Evolutionary conservation across 2,113 vertebrate genomes (phyloP).

Genomic region (Scolopax mira): DNA sequence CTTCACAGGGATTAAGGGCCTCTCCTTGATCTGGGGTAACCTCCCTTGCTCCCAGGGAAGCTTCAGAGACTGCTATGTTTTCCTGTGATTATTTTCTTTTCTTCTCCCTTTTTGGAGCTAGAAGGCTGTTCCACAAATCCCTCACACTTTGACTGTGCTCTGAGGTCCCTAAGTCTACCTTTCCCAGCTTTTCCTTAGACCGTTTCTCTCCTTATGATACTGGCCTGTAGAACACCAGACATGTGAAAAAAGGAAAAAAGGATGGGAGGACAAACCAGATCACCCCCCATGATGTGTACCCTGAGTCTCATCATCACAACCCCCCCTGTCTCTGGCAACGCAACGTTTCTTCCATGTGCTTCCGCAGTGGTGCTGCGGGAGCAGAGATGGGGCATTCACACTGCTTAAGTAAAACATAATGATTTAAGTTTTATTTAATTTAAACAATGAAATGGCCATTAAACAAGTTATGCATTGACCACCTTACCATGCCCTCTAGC

Average conservation of each 20-base stretch:
- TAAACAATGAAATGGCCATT: conserved; percentile 58
- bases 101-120: not conserved
- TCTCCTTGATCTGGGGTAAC: not conserved
- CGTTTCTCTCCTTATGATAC: not conserved
- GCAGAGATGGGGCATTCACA: not conserved
- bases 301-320: not conserved
- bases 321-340: not conserved
- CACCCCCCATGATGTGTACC: accelerated
- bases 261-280: not conserved
- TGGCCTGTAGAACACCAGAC: not conserved
- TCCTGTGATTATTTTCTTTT: not conserved
- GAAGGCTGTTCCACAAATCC: not conserved
- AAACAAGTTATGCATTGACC: conserved; percentile 60
- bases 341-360: not conserved
- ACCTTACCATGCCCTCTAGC: conserved; percentile 52
- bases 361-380: not conserved
- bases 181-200: not conserved
- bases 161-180: not conserved
- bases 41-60: not conserved
- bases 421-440: conserved; percentile 68
- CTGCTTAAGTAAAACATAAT: conserved; percentile 31
- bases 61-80: not conserved
- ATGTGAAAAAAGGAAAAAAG: not conserved
- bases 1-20: not conserved
- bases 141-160: not conserved